Base-by-base conservation (phyloP, 35 echinoderm and acorn worm species). In the Strongylocentrotus purpuratus region DNA sequence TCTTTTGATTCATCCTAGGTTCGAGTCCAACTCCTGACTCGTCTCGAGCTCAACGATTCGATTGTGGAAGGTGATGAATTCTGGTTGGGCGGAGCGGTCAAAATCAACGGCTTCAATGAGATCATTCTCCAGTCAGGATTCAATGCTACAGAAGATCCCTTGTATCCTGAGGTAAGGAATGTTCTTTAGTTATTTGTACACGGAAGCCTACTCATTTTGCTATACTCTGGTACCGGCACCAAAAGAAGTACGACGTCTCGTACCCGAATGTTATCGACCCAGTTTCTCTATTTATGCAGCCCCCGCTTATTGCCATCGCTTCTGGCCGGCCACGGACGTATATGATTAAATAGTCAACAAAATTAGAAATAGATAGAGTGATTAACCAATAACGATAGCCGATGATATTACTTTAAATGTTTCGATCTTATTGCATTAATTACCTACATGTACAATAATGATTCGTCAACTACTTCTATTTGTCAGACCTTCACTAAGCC, bases 21-120 rank as follows among this genome's bases (percentile, higher is more conserved):
- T 55, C 70, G 96, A 92, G 97, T 98, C 0, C 97, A 98, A 90
- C 91, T 98, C 0, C 85, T 98, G 32, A 95, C 94, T 46, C 97
- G 95, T 31, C 88, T 98, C 14, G 97, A 95, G 55, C 50, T 47
- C 17, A 98, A 98, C 48, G 97, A 98, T 9, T 96, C 97, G 2
- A 97, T 98, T 33, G 86, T 85, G 9, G 95, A 98, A 50, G 94
- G 96, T 20, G 96, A 98, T 47, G 86, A 85, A 46, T 94, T 98
- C 55, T 96, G 94, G 95, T 33, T 98, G 33, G 95, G 94, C 22
- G 96, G 95, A 25, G 33, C 90, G 15, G 90, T 95, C 7, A 85
- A 17, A 4, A 86, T 98, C 0, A 96, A 98, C 87, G 88, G 85
- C 8, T 92, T 70, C 55, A 98, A 98, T 58, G 86, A 95, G 94